These are phyloP conservation scores for Cephalopholis sonnerati DNA, from an alignment of 2,113 vertebrate genomes.

Conservation along the genomic window DNA sequence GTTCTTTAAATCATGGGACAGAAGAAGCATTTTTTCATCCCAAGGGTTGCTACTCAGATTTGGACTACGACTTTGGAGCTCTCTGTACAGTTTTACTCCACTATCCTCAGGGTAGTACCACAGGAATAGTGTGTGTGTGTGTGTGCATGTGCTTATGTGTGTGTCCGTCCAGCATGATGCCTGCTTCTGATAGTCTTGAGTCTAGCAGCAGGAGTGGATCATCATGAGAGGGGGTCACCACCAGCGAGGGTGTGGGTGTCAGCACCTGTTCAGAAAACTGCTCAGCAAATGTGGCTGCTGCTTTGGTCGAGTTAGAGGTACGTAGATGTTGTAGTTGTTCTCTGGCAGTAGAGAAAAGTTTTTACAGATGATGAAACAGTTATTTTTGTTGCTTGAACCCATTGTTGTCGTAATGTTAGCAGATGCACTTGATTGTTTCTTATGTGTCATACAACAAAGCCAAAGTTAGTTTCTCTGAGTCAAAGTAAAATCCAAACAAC, in stretches of 20 bases:
- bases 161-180: conserved; percentile 69
- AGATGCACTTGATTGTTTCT: neutral
- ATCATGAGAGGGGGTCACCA: conserved; percentile 89
- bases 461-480: neutral
- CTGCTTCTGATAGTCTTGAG: conserved; percentile 74
- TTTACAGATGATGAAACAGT: neutral
- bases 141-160: conserved; percentile 14
- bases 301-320: conserved; percentile 87
- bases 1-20: conserved; percentile 51
- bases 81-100: conserved; percentile 22
- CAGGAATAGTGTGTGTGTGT: conserved; percentile 32
- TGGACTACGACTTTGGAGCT: conserved; percentile 45
- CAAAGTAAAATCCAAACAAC: neutral
- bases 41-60: conserved; percentile 20
- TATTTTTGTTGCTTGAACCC: neutral
- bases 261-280: conserved; percentile 90
- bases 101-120: conserved; percentile 30
- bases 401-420: neutral
- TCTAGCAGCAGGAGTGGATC: conserved; percentile 75
- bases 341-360: neutral
- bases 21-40: neutral
- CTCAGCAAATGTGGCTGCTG: conserved; percentile 91
- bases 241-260: conserved; percentile 88
- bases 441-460: neutral
- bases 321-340: conserved; percentile 50